phyloP scores from a whole-genome alignment of 2,888 invertebrate genomes.

The Periphyllus acericola region DNA sequence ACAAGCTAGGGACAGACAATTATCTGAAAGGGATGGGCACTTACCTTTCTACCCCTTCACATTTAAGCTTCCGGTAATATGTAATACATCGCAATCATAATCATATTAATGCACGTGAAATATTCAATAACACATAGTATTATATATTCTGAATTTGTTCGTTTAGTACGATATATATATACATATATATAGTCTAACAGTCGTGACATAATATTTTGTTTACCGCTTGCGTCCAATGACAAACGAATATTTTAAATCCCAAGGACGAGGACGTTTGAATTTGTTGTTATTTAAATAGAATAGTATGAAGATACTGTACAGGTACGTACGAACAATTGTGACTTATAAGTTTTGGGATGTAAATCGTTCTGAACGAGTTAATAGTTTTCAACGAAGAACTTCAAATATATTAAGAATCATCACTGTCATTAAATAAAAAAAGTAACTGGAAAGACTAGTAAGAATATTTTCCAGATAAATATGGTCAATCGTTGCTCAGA shows the following conservation, averaged over 20 bases:
- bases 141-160: not conserved
- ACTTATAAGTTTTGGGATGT: too few relatives aligned
- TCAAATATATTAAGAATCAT: not conserved
- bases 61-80: too few relatives aligned
- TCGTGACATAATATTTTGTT: not conserved
- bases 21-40: too few relatives aligned
- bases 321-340: too few relatives aligned
- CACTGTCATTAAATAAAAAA: not conserved
- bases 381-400: not conserved
- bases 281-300: not conserved
- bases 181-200: not conserved
- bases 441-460: too few relatives aligned
- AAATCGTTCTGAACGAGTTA: not conserved
- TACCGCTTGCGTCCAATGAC: not conserved
- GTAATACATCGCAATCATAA: too few relatives aligned
- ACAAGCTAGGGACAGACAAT: too few relatives aligned
- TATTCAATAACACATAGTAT: too few relatives aligned
- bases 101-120: too few relatives aligned
- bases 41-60: too few relatives aligned
- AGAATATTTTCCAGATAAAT: not conserved
- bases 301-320: too few relatives aligned
- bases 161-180: not conserved
- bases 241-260: not conserved
- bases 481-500: not conserved
- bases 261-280: conserved; percentile 7